phyloP scores from a whole-genome alignment of 1,140 invertebrate species.

The Elysia chlorotica region DNA sequence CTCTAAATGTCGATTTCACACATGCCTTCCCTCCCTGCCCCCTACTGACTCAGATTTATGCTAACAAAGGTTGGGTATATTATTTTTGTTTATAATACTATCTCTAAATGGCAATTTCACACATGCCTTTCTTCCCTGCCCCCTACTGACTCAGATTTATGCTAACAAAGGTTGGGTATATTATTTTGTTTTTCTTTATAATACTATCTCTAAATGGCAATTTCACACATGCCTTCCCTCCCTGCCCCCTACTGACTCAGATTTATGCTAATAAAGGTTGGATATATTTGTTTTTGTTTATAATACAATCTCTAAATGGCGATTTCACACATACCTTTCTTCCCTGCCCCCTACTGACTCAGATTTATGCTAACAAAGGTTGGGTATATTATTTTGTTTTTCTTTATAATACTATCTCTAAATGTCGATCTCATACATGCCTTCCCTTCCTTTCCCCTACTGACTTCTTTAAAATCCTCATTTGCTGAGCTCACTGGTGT shows the following conservation, averaged over 20 bases:
- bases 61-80: too few relatives aligned
- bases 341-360: background rate
- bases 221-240: background rate
- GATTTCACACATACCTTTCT: background rate
- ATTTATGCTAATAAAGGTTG: conserved; percentile 67
- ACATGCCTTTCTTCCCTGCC: background rate
- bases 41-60: background rate
- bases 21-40: background rate
- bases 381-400: background rate
- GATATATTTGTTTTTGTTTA: background rate
- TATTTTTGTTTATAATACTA: background rate
- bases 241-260: conserved; percentile 68
- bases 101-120: background rate
- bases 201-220: background rate
- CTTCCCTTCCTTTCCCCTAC: background rate
- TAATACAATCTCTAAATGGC: background rate
- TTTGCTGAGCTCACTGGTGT: background rate
- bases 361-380: conserved; percentile 25
- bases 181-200: background rate
- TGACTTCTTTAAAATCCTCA: background rate
- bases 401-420: conserved; percentile 4
- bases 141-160: conserved; percentile 1
- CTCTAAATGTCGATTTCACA: background rate
- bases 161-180: conserved; percentile 17
- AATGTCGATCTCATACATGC: background rate